phyloP scores from a whole-genome alignment of 2,113 vertebrate genomes.

The Electrona antarctica region DNA sequence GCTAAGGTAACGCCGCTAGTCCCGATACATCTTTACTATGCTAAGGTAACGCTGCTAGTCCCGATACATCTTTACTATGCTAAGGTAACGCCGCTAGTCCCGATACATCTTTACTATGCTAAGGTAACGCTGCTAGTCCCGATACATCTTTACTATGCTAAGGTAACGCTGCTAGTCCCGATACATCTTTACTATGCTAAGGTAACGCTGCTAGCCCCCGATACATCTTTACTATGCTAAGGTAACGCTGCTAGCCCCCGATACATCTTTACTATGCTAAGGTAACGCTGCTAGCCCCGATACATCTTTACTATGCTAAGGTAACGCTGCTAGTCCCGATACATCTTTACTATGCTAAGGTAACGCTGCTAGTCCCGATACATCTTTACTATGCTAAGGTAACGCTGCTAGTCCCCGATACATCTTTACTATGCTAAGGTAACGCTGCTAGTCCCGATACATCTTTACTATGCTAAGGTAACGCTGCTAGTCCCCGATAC shows the following conservation, averaged over 20 bases:
- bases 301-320: no score
- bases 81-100: conserved; percentile 76
- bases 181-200: no score
- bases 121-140: not conserved
- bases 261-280: no score
- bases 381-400: conserved; percentile 99
- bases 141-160: no score
- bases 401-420: conserved; percentile 97
- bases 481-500: not conserved
- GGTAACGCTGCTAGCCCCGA: no score
- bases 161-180: no score
- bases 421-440: conserved; percentile 99
- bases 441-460: not conserved
- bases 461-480: not conserved
- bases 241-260: no score
- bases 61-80: conserved; percentile 99
- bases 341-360: no score
- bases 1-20: conserved; percentile 81
- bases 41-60: conserved; percentile 98
- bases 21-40: no score
- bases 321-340: no score
- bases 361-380: conserved; percentile 96
- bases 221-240: no score
- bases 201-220: not conserved
- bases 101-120: not conserved